Base-by-base conservation (phyloP, 1,140 invertebrate species). In the Heliothis subflexa region DNA sequence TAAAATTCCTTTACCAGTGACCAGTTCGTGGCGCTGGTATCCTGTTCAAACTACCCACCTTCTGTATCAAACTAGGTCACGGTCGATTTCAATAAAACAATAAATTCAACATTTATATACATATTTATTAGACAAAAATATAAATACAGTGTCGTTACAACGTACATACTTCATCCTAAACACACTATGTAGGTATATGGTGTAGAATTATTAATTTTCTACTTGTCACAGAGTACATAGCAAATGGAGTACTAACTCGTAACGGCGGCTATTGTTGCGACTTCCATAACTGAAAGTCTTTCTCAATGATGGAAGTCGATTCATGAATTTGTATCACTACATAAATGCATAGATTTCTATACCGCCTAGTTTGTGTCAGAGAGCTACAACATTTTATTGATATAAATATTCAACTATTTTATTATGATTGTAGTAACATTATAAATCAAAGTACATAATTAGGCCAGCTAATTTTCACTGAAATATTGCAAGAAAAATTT, bases 41-140 rank as follows among this genome's bases (percentile, higher is more conserved):
- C 1, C 33, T 40, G 33, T 40, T 40, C 33, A 7, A 40, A 25
- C 21, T 25, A 25, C 21, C 21, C 21, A 25, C 21, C 21, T 25
- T 25, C 21, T 25, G 21, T 25, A 25, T 25, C 21, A 25, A 25
- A 25, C 21, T 25, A 25, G 2, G 33, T 9, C 0, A 40, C 0
- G 9, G 33, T 40, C 0, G 5, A 9, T 40, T 47, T 66, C 10
- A 70, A 54, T 16, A 10, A 77, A 66, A 47, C 49, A 57, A 21
- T 5, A 14, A 16, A 13, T 54, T 14, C 14, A 49, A 66, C 70
- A 74, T 64, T 33, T 33, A 76, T 62, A 52, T 75, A 70, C 52
- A 66, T 66, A 72, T 66, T 77, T 66, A 66, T 66, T 66, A 66
- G 61, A 50, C 47, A 68, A 75, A 73, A 54, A 68, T 66, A 66